A percentile compares a stretch with the other conserved stretches of the same genome.
These are phyloP conservation scores for Carabus problematicus DNA, from an alignment of 2,888 invertebrate species.

Conservation along the genomic window DNA sequence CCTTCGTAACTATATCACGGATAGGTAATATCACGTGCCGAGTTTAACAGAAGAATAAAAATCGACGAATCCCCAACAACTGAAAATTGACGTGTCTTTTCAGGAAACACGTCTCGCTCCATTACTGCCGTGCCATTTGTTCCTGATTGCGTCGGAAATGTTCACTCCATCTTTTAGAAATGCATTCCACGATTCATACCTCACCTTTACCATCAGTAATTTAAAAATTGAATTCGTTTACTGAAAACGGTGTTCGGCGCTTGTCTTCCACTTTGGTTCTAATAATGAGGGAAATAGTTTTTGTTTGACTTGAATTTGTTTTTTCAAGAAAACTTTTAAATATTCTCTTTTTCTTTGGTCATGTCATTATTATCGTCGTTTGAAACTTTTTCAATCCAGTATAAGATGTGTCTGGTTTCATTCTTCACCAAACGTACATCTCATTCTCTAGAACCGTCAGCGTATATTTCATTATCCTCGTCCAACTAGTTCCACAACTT, in stretches of 20 bases:
- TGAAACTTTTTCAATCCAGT: conserved; percentile 29
- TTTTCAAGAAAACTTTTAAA: conserved; percentile 23
- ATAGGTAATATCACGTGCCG: conserved; percentile 31
- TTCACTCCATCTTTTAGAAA: conserved; percentile 14
- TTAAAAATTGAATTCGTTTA: conserved; percentile 35
- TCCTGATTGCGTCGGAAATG: conserved; percentile 24
- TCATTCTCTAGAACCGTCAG: neutral
- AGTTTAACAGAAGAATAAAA: conserved; percentile 29
- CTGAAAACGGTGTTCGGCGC: conserved; percentile 24
- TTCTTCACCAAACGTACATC: too few species aligned
- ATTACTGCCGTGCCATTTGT: conserved; percentile 26
- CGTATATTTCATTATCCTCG: conserved; percentile 1
- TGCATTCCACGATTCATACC: conserved; percentile 10
- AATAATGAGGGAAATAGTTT: conserved; percentile 24
- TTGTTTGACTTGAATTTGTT: conserved; percentile 13
- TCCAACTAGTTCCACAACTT: neutral
- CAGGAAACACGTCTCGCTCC: conserved; percentile 18
- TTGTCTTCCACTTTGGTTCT: neutral
- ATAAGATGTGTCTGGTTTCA: neutral
- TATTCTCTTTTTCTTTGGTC: conserved; percentile 22
- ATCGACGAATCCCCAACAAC: conserved; percentile 25
- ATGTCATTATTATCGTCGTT: conserved; percentile 20
- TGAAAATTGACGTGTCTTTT: conserved; percentile 34
- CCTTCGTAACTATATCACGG: conserved; percentile 21
- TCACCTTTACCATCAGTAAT: conserved; percentile 24